phyloP scores from a whole-genome alignment of 2,888 invertebrate genomes.

The Branchipolynoe longqiensis region DNA sequence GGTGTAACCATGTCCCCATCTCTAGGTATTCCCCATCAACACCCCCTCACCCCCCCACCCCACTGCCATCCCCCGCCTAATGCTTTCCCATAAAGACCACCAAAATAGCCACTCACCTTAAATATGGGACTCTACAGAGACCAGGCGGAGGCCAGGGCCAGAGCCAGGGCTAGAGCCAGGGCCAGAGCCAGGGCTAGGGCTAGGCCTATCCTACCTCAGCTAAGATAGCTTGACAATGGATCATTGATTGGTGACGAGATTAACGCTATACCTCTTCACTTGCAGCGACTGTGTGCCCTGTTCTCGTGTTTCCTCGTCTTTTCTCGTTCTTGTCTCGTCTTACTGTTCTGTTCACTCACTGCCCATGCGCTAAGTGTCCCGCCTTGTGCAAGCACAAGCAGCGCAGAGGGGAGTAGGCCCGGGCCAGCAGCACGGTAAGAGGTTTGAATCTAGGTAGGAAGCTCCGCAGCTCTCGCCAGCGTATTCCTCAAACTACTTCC shows the following conservation, averaged over 20 bases:
- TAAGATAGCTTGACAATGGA: conserved; percentile 29
- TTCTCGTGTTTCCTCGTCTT: conserved; percentile 46
- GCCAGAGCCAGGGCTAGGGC: conserved; percentile 26
- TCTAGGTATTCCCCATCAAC: neutral
- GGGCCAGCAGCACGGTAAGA: conserved; percentile 13
- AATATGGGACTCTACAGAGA: conserved; percentile 29
- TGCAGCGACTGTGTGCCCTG: conserved; percentile 28
- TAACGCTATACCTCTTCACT: conserved; percentile 38
- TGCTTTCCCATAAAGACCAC: too few species aligned
- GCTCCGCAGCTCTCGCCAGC: conserved; percentile 12
- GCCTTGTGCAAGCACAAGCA: conserved; percentile 25
- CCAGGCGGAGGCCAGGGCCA: conserved; percentile 13
- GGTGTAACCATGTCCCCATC: conserved; percentile 5
- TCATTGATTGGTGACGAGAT: neutral
- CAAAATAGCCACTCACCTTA: conserved; percentile 30
- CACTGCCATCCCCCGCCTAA: too few species aligned
- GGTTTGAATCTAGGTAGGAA: conserved; percentile 47
- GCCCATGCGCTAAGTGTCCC: conserved; percentile 31
- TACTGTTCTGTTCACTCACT: conserved; percentile 14
- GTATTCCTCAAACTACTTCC: conserved; percentile 8
- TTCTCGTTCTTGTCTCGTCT: conserved; percentile 28
- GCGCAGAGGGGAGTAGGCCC: conserved; percentile 22
- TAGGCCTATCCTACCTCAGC: conserved; percentile 48
- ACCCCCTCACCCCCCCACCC: too few species aligned
- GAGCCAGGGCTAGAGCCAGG: neutral